phyloP scores from a whole-genome alignment of 2,797 vertebrate species.

The Eurystomus glaucurus region DNA sequence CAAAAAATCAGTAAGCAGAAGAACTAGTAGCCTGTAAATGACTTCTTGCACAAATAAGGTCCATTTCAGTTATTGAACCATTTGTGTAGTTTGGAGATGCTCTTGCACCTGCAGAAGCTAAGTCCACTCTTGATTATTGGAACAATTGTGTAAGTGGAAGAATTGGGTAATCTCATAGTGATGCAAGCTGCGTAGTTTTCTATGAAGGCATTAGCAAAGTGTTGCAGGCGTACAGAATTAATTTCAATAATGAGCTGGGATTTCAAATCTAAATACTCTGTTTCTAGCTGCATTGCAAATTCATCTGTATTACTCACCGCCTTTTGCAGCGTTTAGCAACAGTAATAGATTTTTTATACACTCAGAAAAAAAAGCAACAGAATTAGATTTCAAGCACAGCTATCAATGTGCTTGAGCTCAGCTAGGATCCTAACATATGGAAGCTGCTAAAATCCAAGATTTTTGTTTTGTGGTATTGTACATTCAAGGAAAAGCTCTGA shows the following conservation, averaged over 20 bases:
- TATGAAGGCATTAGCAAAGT: constrained; percentile 20
- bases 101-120: constrained; percentile 29
- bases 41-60: background rate
- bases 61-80: background rate
- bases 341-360: background rate
- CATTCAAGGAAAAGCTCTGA: background rate
- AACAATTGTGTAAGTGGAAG: constrained; percentile 36
- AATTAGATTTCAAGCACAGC: background rate
- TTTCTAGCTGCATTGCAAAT: constrained; percentile 21
- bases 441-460: background rate
- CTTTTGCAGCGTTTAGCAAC: background rate
- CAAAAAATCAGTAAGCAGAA: background rate
- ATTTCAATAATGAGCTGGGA: constrained; percentile 19
- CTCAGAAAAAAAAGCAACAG: background rate
- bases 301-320: background rate
- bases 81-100: constrained; percentile 20
- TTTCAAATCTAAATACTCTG: background rate
- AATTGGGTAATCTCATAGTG: background rate
- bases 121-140: constrained; percentile 20
- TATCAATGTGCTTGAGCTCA: background rate
- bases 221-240: constrained; percentile 22
- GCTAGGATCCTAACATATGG: background rate
- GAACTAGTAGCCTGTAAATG: background rate
- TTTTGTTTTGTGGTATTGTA: background rate
- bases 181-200: constrained; percentile 29